These are phyloP conservation scores for Mythimna impura DNA, from an alignment of 2,888 invertebrate genomes.

Conservation along the genomic window DNA sequence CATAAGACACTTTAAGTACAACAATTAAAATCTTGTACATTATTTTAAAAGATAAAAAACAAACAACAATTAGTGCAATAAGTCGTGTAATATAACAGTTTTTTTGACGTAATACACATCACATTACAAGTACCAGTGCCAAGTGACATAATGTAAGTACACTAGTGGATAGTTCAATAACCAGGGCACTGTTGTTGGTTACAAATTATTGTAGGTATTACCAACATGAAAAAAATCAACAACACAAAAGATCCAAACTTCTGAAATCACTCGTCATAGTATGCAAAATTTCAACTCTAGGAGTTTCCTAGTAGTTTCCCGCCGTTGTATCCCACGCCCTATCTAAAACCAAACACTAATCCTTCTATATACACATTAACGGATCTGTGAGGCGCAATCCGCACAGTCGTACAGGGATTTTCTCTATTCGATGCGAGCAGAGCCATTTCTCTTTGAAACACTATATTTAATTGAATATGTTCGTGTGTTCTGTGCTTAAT, in stretches of 20 bases:
- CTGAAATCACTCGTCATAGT: not conserved
- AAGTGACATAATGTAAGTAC: no score
- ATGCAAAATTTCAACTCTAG: not conserved
- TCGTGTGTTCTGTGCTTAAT: slow-evolving; percentile 57
- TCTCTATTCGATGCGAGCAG: slow-evolving; percentile 69
- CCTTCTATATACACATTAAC: slow-evolving; percentile 87
- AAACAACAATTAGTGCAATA: no score
- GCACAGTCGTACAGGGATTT: slow-evolving; percentile 69
- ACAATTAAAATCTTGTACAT: no score
- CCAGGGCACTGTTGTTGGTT: no score
- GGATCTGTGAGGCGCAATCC: slow-evolving; percentile 77
- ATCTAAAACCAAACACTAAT: slow-evolving; percentile 86
- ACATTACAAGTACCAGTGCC: no score
- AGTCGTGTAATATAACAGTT: no score
- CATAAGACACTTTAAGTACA: no score
- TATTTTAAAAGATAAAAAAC: no score
- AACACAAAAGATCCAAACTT: not conserved
- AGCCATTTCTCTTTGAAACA: slow-evolving; percentile 77
- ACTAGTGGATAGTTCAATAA: no score
- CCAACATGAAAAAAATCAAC: no score
- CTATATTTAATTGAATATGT: slow-evolving; percentile 80
- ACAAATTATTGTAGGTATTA: no score
- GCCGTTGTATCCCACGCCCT: slow-evolving; percentile 65
- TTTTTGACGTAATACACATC: no score
- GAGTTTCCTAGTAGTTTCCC: slow-evolving; percentile 12